Conservation (phyloP, 2,888 invertebrate genomes). For the Amiota communis region DNA sequence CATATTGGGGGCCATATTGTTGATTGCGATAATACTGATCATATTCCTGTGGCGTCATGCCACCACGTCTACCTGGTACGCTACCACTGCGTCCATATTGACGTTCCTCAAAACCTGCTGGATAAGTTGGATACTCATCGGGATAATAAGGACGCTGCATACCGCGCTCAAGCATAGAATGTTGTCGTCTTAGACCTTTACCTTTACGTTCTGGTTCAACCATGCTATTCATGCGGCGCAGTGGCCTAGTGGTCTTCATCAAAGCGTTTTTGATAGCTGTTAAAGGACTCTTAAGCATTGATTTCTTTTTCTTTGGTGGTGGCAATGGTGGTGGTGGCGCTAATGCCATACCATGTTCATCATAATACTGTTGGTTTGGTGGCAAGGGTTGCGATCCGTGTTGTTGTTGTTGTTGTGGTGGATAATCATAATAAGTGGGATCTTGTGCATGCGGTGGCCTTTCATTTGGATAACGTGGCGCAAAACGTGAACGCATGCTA, state of each 20-base stretch:
- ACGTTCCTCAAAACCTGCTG: conserved; percentile 66
- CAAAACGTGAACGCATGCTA: conserved; percentile 60
- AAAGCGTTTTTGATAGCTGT: conserved; percentile 72
- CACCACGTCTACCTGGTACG: conserved; percentile 39
- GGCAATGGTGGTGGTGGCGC: conserved; percentile 60
- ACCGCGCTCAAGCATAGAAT: conserved; percentile 72
- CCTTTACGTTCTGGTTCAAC: conserved; percentile 70
- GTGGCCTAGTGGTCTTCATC: conserved; percentile 70
- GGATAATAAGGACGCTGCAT: conserved; percentile 71
- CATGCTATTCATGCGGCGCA: conserved; percentile 73
- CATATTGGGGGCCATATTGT: conserved; percentile 47
- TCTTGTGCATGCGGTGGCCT: conserved; percentile 58
- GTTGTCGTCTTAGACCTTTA: conserved; percentile 69
- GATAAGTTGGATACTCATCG: conserved; percentile 71
- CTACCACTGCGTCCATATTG: conserved; percentile 47
- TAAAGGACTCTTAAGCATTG: conserved; percentile 71
- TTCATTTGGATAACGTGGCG: conserved; percentile 59
- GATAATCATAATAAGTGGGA: conserved; percentile 61
- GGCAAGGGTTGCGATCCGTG: conserved; percentile 31
- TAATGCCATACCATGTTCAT: conserved; percentile 51
- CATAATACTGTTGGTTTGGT: conserved; percentile 62
- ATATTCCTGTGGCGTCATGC: conserved; percentile 46
- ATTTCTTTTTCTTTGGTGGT: conserved; percentile 71
- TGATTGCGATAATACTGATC: conserved; percentile 52
- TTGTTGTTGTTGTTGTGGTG: conserved; percentile 36